These are phyloP conservation scores for Temnopleurus reevesii DNA, from an alignment of 53 echinoderm and acorn worm species.

Conservation along the genomic window DNA sequence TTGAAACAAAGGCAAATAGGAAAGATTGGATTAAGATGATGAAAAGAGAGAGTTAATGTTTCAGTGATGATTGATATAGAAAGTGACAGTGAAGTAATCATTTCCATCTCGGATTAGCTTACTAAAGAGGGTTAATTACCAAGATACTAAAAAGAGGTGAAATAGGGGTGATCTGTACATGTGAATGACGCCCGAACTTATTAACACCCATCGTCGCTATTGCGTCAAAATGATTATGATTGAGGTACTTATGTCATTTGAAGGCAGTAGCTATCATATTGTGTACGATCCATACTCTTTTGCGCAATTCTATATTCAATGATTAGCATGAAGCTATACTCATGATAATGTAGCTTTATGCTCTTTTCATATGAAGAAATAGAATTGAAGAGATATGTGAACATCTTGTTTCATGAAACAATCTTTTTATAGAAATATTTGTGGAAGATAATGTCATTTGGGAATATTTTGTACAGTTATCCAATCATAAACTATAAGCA, in stretches of 20 bases:
- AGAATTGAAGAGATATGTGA: no score
- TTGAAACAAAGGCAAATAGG: neutral
- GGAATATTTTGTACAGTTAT: no score
- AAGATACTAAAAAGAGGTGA: neutral
- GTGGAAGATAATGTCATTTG: no score
- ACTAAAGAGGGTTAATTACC: conserved; percentile 1
- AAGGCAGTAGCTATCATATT: neutral
- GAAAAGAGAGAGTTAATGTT: conserved; percentile 4
- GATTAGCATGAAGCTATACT: no score
- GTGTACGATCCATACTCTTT: no score
- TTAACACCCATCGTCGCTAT: no score
- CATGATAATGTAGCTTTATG: no score
- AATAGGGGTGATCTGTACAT: neutral
- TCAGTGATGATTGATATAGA: neutral
- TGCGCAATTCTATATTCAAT: no score
- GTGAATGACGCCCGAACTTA: neutral
- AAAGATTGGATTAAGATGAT: conserved; percentile 13
- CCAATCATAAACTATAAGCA: no score
- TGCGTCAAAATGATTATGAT: neutral
- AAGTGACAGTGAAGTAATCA: neutral
- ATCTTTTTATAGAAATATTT: no score
- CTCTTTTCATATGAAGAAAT: no score
- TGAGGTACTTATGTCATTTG: neutral
- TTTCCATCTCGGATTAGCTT: conserved; percentile 9
- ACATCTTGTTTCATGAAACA: no score